Conservation (phyloP, 2,888 invertebrate genomes). For the Campaea margaritaria region DNA sequence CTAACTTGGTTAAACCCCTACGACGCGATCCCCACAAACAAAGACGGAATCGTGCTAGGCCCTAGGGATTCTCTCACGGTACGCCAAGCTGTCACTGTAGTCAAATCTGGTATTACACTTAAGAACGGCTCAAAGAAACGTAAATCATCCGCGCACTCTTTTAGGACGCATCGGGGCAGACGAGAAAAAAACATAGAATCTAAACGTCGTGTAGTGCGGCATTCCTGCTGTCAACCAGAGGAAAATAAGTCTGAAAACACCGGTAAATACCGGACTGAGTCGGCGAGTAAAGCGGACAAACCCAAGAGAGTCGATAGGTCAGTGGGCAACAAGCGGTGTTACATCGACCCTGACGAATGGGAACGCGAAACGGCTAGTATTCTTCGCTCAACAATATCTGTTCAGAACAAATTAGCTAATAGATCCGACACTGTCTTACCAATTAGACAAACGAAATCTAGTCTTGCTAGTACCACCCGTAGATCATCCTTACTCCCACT, state of each 20-base stretch:
- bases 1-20: conserved; percentile 87
- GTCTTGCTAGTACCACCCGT: conserved; percentile 54
- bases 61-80: conserved; percentile 75
- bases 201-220: conserved; percentile 73
- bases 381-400: conserved; percentile 75
- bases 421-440: conserved; percentile 61
- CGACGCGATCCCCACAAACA: conserved; percentile 69
- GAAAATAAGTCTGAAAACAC: conserved; percentile 47
- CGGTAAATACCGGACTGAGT: conserved; percentile 75
- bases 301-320: conserved; percentile 72
- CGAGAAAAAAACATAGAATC: conserved; percentile 76
- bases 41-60: conserved; percentile 68
- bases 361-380: conserved; percentile 85
- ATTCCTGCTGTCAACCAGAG: conserved; percentile 75
- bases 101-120: conserved; percentile 72
- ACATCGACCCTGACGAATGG: conserved; percentile 82
- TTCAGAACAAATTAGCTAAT: conserved; percentile 70
- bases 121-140: conserved; percentile 77
- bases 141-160: conserved; percentile 81
- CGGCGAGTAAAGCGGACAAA: conserved; percentile 72
- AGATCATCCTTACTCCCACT: conserved; percentile 58
- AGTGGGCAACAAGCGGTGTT: conserved; percentile 83
- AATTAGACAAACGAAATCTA: conserved; percentile 69
- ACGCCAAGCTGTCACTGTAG: conserved; percentile 79
- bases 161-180: conserved; percentile 77